Base-by-base conservation (phyloP, 92 coral and sea anemone species). In the Metridium senile region DNA sequence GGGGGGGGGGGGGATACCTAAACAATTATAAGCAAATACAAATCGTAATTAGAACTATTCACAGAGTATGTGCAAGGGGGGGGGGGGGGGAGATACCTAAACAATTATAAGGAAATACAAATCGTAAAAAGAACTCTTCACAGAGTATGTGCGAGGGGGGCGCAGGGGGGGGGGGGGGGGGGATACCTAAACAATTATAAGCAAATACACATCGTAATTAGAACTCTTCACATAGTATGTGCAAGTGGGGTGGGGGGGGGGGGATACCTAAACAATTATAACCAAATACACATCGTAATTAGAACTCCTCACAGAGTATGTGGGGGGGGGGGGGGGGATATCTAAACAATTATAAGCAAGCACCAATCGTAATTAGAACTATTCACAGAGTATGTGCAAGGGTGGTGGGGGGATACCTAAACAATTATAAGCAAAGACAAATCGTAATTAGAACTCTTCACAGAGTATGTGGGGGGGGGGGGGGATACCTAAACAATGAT, bases 211-310 rank as follows among this genome's bases (percentile, higher is more conserved):
- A 26, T n/a, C 33, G 22, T 7, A 4, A 39, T 39, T 26, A 11
- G 22, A 13, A 3, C 6, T 63, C 1, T 3, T 63, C 21, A 63
- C 69, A 4, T 4, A 39, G 8, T 39, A 39, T 39, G n/a, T n/a
- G n/a, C n/a, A n/a, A n/a, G n/a, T n/a, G n/a, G n/a, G n/a, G n/a
- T n/a, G n/a, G n/a, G n/a, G n/a, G n/a, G n/a, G n/a, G n/a, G n/a
- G n/a, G n/a, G n/a, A n/a, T 65, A 9, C 75, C 97, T 91, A 43
- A 28, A 70, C n/a, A n/a, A n/a, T n/a, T n/a, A 78, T 11, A 76
- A 25, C 10, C 33, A 19, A 52, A 45, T 28, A n/a, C 20, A 10
- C 22, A 26, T n/a, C 33, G 22, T 7, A 4, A 39, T 39, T 26
- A 11, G 22, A 13, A 3, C 6, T 63, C 1, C 4, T 63, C 21